A percentile compares a stretch with the other conserved stretches of the same genome.
Evolutionary conservation across 2,113 vertebrate genomes (phyloP).

Genomic region (Engystomops pustulosus): DNA sequence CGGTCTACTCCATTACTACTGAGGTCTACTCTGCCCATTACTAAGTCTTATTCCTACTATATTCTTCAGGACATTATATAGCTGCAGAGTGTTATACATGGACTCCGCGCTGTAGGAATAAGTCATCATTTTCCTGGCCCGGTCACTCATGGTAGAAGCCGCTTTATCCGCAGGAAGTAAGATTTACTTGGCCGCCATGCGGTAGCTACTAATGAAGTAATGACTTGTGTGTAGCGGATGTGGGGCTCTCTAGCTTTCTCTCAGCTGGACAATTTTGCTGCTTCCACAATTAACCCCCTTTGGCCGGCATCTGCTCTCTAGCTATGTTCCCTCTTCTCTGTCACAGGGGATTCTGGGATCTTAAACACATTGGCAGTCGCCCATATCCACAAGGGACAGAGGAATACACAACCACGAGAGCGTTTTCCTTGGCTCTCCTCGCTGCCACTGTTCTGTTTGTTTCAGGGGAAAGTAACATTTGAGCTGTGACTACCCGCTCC

Average conservation of each 20-base stretch:
- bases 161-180: constrained; percentile 38
- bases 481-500: no score
- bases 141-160: not conserved
- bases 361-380: not conserved
- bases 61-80: not conserved
- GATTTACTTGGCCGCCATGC: constrained; percentile 48
- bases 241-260: constrained; percentile 33
- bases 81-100: not conserved
- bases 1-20: not conserved
- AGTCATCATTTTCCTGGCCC: constrained; percentile 7
- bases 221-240: constrained; percentile 47
- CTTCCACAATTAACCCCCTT: constrained; percentile 20
- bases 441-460: not conserved
- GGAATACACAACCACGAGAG: not conserved
- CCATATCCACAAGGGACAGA: not conserved
- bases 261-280: constrained; percentile 30
- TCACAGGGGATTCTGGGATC: not conserved
- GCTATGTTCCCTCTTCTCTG: no score
- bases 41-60: not conserved
- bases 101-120: not conserved
- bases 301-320: not conserved
- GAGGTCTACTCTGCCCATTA: not conserved
- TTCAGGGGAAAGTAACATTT: not conserved
- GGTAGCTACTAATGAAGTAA: constrained; percentile 53
- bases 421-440: not conserved